Conservation (phyloP, 2,797 vertebrate species). For the Anguilla obscura region DNA sequence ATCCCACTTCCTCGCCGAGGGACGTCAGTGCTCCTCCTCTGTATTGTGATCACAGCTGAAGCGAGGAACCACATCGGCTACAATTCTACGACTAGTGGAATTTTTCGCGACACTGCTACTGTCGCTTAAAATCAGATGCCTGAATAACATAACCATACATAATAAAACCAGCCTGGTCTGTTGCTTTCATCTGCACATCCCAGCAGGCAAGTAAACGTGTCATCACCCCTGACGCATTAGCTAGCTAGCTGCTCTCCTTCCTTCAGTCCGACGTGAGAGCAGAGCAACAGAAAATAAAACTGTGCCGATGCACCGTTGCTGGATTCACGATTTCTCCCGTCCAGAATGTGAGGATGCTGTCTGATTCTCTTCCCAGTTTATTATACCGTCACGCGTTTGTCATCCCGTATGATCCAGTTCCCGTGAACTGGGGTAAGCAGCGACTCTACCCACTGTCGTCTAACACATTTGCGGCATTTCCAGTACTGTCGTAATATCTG, state of each 20-base stretch:
- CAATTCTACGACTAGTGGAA: background rate
- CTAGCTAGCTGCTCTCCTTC: constrained; percentile 13
- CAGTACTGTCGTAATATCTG: constrained; percentile 57
- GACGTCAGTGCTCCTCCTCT: constrained; percentile 49
- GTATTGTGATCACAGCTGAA: constrained; percentile 36
- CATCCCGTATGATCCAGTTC: constrained; percentile 18
- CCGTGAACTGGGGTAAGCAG: constrained; percentile 40
- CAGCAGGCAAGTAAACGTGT: constrained; percentile 35
- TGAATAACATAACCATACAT: constrained; percentile 22
- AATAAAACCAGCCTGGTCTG: constrained; percentile 25
- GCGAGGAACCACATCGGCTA: constrained; percentile 20
- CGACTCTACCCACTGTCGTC: constrained; percentile 34
- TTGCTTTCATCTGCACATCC: constrained; percentile 38
- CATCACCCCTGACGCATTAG: constrained; percentile 32
- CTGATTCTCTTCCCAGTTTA: background rate
- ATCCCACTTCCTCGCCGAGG: constrained; percentile 70
- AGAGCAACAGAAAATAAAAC: background rate
- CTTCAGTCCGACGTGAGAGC: background rate
- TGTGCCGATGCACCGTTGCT: background rate
- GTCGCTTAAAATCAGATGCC: background rate
- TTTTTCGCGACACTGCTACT: background rate
- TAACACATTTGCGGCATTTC: constrained; percentile 55
- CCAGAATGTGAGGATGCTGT: background rate
- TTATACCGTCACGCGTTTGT: background rate
- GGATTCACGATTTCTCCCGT: background rate